These are phyloP conservation scores for Ips typographus DNA, from an alignment of 1,140 invertebrate species.

Conservation along the genomic window DNA sequence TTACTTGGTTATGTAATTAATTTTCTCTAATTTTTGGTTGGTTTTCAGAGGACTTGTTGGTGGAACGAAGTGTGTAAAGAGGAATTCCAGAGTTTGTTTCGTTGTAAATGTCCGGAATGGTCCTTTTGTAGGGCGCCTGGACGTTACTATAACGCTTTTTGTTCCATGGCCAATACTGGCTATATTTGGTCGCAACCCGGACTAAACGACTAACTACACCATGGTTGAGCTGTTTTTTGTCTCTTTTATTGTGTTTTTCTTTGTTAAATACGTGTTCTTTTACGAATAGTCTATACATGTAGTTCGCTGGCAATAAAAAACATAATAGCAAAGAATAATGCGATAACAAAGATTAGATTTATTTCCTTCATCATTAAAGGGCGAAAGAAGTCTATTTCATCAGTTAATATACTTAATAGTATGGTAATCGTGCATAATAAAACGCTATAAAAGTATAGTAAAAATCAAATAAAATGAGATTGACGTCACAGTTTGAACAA, in stretches of 20 bases:
- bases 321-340: too few relatives aligned
- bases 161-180: slow-evolving; percentile 86
- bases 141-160: slow-evolving; percentile 86
- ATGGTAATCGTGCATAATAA: too few relatives aligned
- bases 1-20: too few relatives aligned
- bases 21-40: neutral
- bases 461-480: too few relatives aligned
- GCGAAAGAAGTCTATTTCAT: too few relatives aligned
- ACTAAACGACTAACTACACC: slow-evolving; percentile 45
- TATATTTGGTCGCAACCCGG: slow-evolving; percentile 84
- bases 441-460: too few relatives aligned
- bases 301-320: too few relatives aligned
- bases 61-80: slow-evolving; percentile 93
- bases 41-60: slow-evolving; percentile 79
- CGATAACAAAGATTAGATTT: too few relatives aligned
- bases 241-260: slow-evolving; percentile 23
- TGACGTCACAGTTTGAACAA: too few relatives aligned
- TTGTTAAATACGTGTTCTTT: slow-evolving; percentile 24
- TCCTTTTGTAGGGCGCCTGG: slow-evolving; percentile 85
- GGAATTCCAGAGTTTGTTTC: slow-evolving; percentile 83
- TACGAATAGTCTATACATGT: neutral
- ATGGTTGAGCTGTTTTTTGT: slow-evolving; percentile 25
- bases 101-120: slow-evolving; percentile 83
- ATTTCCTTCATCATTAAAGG: too few relatives aligned
- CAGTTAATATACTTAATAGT: too few relatives aligned